Conservation (phyloP, 2,888 invertebrate species). For the Marasmarcha lunaedactyla region DNA sequence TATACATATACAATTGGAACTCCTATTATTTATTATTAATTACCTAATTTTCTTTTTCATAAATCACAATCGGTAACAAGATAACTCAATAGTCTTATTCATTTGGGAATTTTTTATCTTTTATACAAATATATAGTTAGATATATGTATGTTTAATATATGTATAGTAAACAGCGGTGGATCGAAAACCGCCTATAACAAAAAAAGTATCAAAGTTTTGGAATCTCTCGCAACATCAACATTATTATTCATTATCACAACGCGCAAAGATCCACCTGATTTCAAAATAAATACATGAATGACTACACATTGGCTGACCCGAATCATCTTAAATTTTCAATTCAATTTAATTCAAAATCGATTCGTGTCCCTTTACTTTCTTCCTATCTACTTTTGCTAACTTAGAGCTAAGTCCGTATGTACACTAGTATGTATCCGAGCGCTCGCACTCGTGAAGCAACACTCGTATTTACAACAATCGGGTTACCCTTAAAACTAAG, state of each 20-base stretch:
- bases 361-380: no score
- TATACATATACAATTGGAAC: constrained; percentile 70
- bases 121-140: neutral
- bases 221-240: constrained; percentile 8
- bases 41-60: constrained; percentile 54
- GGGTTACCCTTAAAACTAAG: constrained; percentile 38
- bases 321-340: constrained; percentile 20
- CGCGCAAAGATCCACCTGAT: constrained; percentile 20
- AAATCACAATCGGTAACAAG: constrained; percentile 68
- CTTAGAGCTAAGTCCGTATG: constrained; percentile 24
- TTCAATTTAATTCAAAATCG: no score
- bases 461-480: constrained; percentile 26
- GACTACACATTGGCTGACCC: constrained; percentile 17
- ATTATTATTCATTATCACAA: constrained; percentile 19
- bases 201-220: constrained; percentile 2
- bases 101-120: constrained; percentile 36
- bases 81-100: constrained; percentile 38
- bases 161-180: neutral
- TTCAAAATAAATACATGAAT: constrained; percentile 37
- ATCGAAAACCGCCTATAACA: neutral
- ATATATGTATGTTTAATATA: neutral
- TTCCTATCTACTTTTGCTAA: constrained; percentile 28
- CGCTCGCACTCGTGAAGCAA: constrained; percentile 19
- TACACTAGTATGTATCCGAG: constrained; percentile 31
- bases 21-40: constrained; percentile 68